A percentile compares a stretch with the other conserved stretches of the same genome.
phyloP scores from a whole-genome alignment of 2,113 vertebrate species.

The Argyrosomus japonicus region DNA sequence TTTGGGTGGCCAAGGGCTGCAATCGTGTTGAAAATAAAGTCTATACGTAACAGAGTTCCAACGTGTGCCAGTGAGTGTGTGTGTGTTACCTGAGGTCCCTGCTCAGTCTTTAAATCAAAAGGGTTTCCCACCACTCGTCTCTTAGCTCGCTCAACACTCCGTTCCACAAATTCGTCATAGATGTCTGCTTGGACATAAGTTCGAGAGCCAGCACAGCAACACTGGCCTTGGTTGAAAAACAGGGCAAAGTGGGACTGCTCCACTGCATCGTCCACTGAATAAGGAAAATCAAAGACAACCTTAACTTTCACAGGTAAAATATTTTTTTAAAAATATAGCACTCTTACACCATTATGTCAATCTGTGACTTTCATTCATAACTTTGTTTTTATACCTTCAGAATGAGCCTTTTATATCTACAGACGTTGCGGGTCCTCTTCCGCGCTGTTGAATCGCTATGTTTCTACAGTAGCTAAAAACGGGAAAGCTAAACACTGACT shows the following conservation, averaged over 20 bases:
- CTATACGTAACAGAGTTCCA: too few relatives aligned
- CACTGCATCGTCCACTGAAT: slow-evolving; percentile 93
- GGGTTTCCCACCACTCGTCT: slow-evolving; percentile 93
- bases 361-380: not conserved
- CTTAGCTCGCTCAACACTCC: slow-evolving; percentile 90
- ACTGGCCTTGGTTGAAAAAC: slow-evolving; percentile 99
- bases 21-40: not conserved
- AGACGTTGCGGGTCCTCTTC: too few relatives aligned
- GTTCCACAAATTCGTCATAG: slow-evolving; percentile 93
- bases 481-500: too few relatives aligned
- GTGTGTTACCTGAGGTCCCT: slow-evolving; percentile 93
- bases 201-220: slow-evolving; percentile 94
- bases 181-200: slow-evolving; percentile 93
- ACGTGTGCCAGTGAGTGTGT: not conserved
- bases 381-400: too few relatives aligned
- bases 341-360: not conserved
- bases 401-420: too few relatives aligned
- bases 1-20: too few relatives aligned
- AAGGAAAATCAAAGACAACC: slow-evolving; percentile 2
- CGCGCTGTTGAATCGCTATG: too few relatives aligned
- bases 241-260: slow-evolving; percentile 95
- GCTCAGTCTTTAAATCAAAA: slow-evolving; percentile 92
- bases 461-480: too few relatives aligned
- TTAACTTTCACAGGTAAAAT: not conserved
- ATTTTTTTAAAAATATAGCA: not conserved